phyloP scores from a whole-genome alignment of 2,888 invertebrate genomes.

The Liposcelis brunnea region DNA sequence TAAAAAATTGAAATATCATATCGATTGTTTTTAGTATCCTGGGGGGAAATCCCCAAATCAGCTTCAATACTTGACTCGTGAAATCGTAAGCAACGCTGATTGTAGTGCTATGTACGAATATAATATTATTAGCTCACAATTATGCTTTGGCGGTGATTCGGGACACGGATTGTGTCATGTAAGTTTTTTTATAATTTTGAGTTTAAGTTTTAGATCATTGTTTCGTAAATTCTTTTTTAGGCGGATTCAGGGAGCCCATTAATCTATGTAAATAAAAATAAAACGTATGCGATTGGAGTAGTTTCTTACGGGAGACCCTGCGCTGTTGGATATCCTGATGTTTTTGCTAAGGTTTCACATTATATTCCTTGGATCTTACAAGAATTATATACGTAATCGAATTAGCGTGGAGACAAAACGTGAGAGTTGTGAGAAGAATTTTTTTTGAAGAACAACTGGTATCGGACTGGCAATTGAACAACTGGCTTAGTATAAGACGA shows the following conservation, averaged over 20 bases:
- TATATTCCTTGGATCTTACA: slow-evolving; percentile 29
- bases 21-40: slow-evolving; percentile 1
- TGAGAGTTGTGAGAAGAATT: no score
- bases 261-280: slow-evolving; percentile 1
- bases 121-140: slow-evolving; percentile 3
- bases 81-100: background rate
- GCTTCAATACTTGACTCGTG: slow-evolving; percentile 6
- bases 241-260: slow-evolving; percentile 12
- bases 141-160: slow-evolving; percentile 13
- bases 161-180: slow-evolving; percentile 14
- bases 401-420: no score
- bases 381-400: no score
- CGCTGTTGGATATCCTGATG: slow-evolving; percentile 27
- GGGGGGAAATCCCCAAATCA: slow-evolving; percentile 1
- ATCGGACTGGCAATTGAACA: no score
- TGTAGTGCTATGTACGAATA: slow-evolving; percentile 1
- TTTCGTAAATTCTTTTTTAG: background rate
- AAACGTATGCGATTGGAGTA: slow-evolving; percentile 23
- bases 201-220: no score
- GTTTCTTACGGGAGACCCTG: slow-evolving; percentile 31
- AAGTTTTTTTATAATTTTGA: slow-evolving; percentile 5
- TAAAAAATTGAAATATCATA: no score
- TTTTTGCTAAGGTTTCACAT: slow-evolving; percentile 27
- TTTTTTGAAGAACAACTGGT: no score
- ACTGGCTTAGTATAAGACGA: no score